These are phyloP conservation scores for Pipra filicauda DNA, from an alignment of 2,113 vertebrate species.

Conservation along the genomic window DNA sequence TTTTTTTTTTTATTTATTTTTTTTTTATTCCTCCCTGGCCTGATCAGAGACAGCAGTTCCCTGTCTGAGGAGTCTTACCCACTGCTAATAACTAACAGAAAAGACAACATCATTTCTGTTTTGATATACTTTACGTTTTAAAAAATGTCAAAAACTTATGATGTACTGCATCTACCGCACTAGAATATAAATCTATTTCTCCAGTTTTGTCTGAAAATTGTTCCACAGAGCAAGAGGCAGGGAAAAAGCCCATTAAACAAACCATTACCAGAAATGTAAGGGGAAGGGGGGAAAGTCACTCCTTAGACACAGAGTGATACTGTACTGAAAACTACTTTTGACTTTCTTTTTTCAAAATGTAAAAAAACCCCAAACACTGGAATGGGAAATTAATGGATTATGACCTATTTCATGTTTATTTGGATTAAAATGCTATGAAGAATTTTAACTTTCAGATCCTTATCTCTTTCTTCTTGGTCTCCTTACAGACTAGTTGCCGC, in stretches of 20 bases:
- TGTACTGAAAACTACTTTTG: neutral
- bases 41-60: neutral
- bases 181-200: neutral
- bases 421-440: neutral
- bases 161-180: neutral
- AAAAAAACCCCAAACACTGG: neutral
- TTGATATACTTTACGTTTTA: neutral
- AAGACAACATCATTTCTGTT: neutral
- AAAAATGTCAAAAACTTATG: rapidly evolving
- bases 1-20: neutral
- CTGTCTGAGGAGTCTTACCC: neutral
- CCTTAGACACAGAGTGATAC: neutral
- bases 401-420: neutral
- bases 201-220: neutral
- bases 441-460: neutral
- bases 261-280: neutral
- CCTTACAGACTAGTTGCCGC: neutral
- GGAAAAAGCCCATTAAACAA: neutral
- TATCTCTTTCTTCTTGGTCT: neutral
- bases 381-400: neutral
- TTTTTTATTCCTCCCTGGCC: neutral
- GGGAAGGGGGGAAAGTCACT: neutral
- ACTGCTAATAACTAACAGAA: neutral
- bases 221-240: neutral
- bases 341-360: neutral